phyloP scores from a whole-genome alignment of 2,113 vertebrate genomes.

The Nerophis lumbriciformis region DNA sequence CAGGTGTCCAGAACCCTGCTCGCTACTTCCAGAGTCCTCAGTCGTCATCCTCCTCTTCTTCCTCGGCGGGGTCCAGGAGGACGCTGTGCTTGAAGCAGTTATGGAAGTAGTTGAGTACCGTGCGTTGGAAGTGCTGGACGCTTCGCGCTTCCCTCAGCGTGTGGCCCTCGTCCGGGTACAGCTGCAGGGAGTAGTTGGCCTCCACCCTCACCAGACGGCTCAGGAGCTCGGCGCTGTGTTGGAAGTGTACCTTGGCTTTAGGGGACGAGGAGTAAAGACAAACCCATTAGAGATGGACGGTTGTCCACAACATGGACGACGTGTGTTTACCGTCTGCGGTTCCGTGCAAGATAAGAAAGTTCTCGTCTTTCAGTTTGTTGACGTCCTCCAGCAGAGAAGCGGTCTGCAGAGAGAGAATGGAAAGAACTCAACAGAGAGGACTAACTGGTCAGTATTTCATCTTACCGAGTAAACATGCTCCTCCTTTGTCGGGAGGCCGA shows the following conservation, averaged over 20 bases:
- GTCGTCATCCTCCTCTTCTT: conserved; percentile 63
- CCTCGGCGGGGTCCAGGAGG: conserved; percentile 38
- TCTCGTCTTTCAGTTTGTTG: conserved; percentile 70
- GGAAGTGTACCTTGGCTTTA: conserved; percentile 77
- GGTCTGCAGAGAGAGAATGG: conserved; percentile 53
- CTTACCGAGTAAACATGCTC: conserved; percentile 74
- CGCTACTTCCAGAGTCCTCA: conserved; percentile 47
- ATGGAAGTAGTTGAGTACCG: conserved; percentile 70
- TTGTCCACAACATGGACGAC: neutral
- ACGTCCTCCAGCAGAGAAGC: conserved; percentile 75
- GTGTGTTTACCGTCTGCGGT: conserved; percentile 75
- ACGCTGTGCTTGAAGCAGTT: conserved; percentile 67
- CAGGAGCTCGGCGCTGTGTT: conserved; percentile 79
- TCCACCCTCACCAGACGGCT: conserved; percentile 72
- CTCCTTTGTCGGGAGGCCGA: conserved; percentile 74
- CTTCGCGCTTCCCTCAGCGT: conserved; percentile 61
- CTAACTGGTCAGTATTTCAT: neutral
- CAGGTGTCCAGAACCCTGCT: conserved; percentile 30
- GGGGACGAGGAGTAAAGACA: conserved; percentile 1
- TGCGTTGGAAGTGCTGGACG: conserved; percentile 69
- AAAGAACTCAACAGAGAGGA: neutral
- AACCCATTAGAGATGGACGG: too few relatives aligned
- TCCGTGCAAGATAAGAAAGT: conserved; percentile 76
- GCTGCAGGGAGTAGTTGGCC: conserved; percentile 76
- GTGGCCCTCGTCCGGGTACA: conserved; percentile 79